Evolutionary conservation across 2,797 vertebrate species (phyloP), one percentile per base, ranked within the genome.

Genomic region (Lacerta bilineata): DNA sequence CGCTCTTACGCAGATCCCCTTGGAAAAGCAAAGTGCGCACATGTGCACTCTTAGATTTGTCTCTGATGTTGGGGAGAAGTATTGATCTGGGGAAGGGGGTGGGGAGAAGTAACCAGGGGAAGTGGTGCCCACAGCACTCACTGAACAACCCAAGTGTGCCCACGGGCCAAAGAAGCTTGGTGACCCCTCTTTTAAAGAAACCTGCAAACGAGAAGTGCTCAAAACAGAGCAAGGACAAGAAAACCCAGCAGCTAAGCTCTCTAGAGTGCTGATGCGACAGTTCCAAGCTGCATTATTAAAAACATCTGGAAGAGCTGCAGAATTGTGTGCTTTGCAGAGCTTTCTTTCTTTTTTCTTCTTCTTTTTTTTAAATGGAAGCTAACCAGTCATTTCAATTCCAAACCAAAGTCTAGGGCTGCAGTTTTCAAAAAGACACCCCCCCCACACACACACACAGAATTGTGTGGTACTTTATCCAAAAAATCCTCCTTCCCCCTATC

Each of bases 221-320:
- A 93, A 95, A 95, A 95, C 86, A 91, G 93, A 94, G 90, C n/a
- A 1, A 91, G 92, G 93, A 87, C 3, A 1, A 0, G 3, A 90
- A 27, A 33, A 74, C 36, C 89, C 92, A 87, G 78, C 80, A 94
- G 94, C 85, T 80, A 10, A 0, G 17, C 85, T 91, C 95, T 93
- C 92, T 61, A 9, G 72, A 90, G 93, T 95, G 95, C 95, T 96
- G 93, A 95, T 95, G 95, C 5, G 94, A 96, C 95, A 96, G 93
- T 94, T 96, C 96, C 96, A 94, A 91, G 88, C 83, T 95, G 43
- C 87, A 68, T 96, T 95, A 97, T 97, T 95, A 89, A 92, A 96
- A 97, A 94, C 97, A 97, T 97, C 96, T 97, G 97, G 95, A 95
- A 96, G 88, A 1, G 84, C 87, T 85, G 90, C 93, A 92, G 89